Conservation (phyloP, 2,888 invertebrate species). For the Cerastis rubricosa region DNA sequence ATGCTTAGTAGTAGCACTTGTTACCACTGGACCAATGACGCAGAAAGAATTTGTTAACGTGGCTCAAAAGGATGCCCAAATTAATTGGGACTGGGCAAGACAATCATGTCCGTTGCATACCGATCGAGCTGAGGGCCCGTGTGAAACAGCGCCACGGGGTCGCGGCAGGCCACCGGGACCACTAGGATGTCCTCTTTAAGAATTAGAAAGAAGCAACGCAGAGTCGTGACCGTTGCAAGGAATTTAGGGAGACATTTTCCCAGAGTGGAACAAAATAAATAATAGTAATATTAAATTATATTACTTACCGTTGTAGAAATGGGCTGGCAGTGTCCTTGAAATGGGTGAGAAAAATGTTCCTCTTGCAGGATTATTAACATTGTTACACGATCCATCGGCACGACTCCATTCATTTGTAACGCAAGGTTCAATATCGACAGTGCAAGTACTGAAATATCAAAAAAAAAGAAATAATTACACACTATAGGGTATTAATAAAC, state of each 20-base stretch:
- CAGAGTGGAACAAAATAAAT: neutral
- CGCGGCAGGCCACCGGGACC: no score
- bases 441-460: constrained; percentile 45
- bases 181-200: no score
- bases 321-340: constrained; percentile 66
- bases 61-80: no score
- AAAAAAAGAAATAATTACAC: neutral
- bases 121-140: no score
- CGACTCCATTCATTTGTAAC: constrained; percentile 70
- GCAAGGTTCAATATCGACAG: constrained; percentile 61
- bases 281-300: neutral
- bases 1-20: no score
- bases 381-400: constrained; percentile 75
- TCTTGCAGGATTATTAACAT: constrained; percentile 67
- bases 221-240: neutral
- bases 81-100: no score
- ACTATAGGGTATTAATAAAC: neutral
- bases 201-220: no score
- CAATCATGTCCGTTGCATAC: no score
- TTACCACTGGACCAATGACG: no score
- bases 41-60: no score
- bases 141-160: no score
- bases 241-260: neutral
- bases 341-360: constrained; percentile 69
- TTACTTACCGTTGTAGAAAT: constrained; percentile 65